phyloP scores from a whole-genome alignment of 2,888 invertebrate genomes.

The Troilus luridus region DNA sequence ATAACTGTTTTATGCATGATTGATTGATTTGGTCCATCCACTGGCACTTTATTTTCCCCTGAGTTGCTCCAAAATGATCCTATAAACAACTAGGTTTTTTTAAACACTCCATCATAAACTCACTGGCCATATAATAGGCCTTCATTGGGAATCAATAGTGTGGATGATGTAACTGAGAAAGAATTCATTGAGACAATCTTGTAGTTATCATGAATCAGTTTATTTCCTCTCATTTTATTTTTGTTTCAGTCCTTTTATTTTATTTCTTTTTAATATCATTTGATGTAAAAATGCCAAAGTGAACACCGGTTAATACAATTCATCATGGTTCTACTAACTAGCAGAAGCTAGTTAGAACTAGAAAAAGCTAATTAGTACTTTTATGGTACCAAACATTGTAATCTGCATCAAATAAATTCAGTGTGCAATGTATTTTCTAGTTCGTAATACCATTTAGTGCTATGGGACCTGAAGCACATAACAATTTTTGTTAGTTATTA shows the following conservation, averaged over 20 bases:
- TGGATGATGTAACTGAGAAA: not conserved
- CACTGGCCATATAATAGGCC: not conserved
- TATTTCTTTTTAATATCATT: no score
- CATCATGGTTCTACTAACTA: no score
- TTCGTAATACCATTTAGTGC: not conserved
- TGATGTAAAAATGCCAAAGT: no score
- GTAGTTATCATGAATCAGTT: constrained; percentile 7
- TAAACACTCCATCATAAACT: no score
- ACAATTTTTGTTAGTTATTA: no score
- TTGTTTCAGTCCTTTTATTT: not conserved
- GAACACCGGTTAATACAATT: no score
- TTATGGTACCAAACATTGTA: not conserved
- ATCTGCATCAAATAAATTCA: not conserved
- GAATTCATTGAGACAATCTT: not conserved
- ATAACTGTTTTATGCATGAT: no score
- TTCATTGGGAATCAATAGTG: not conserved
- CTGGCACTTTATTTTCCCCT: no score
- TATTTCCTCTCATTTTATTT: not conserved
- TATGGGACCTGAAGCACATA: not conserved
- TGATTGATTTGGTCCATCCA: no score
- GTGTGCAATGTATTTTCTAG: not conserved
- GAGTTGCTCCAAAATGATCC: no score
- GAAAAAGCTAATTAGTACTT: not conserved
- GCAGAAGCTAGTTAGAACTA: no score
- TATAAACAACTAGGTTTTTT: no score